Percentiles rank a stretch among this genome's conserved stretches.
Conservation (phyloP, 2,113 vertebrate species). For the Phaethornis superciliosus region DNA sequence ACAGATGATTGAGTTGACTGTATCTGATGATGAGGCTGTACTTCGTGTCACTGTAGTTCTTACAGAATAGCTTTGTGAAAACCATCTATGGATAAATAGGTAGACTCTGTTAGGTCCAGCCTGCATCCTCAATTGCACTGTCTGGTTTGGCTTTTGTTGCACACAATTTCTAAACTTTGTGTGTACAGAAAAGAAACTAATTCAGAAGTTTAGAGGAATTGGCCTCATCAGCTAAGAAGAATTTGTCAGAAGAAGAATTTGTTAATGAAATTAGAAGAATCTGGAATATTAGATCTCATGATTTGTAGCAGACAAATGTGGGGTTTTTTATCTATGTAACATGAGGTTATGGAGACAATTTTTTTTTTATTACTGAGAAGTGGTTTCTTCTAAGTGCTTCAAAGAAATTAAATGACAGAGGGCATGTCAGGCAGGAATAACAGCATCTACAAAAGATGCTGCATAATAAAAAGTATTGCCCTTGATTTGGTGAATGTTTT, state of each 20-base stretch:
- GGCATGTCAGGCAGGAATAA: background rate
- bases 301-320: background rate
- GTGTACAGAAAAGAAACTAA: background rate
- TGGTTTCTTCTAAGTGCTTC: background rate
- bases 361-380: background rate
- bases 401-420: background rate
- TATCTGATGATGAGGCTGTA: background rate
- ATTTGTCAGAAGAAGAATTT: background rate
- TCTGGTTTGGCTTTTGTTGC: background rate
- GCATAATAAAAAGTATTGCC: background rate
- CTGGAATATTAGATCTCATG: background rate
- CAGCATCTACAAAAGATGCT: background rate
- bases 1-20: background rate
- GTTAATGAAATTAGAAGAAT: background rate
- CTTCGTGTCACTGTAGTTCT: background rate
- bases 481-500: background rate
- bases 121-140: background rate
- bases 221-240: background rate
- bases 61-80: background rate
- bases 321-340: background rate
- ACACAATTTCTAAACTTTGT: background rate
- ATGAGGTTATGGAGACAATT: background rate
- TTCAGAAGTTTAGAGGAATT: background rate
- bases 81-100: background rate
- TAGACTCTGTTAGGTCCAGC: background rate